Evolutionary conservation across 1,140 invertebrate genomes (phyloP).

Genomic region (Elysia chlorotica): DNA sequence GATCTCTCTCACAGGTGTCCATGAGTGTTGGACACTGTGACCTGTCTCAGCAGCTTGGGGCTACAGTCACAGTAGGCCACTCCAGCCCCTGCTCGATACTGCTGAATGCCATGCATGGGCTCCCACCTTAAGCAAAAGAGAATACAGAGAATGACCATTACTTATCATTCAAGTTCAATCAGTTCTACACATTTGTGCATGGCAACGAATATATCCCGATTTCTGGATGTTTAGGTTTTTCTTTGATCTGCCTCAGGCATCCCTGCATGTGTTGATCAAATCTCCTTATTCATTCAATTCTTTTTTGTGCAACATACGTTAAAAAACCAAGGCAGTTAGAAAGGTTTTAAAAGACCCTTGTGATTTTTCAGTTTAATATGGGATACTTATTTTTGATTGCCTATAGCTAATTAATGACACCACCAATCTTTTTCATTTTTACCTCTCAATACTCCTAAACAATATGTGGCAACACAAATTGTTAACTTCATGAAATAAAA

Average conservation of each 20-base stretch:
- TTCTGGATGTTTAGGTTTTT: not conserved
- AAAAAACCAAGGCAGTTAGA: no score
- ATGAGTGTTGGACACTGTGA: conserved; percentile 12
- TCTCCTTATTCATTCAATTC: not conserved
- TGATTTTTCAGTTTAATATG: no score
- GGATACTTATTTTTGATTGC: no score
- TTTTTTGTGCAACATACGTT: no score
- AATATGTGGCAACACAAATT: no score
- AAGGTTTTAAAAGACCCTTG: no score
- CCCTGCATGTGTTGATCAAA: not conserved
- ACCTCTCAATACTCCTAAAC: no score
- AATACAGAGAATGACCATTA: no score
- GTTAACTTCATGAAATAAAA: no score
- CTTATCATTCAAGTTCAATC: not conserved
- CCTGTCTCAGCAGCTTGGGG: conserved; percentile 24
- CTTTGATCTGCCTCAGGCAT: not conserved
- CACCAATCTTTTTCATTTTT: no score
- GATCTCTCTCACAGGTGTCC: conserved; percentile 25
- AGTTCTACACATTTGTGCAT: not conserved
- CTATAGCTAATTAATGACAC: no score
- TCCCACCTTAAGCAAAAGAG: conserved; percentile 49
- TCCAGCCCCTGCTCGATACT: conserved; percentile 55
- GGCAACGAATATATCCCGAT: not conserved
- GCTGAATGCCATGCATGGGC: conserved; percentile 49
- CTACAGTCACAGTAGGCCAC: conserved; percentile 42